phyloP scores from a whole-genome alignment of 2,113 vertebrate genomes.

The Elaphurus davidianus region DNA sequence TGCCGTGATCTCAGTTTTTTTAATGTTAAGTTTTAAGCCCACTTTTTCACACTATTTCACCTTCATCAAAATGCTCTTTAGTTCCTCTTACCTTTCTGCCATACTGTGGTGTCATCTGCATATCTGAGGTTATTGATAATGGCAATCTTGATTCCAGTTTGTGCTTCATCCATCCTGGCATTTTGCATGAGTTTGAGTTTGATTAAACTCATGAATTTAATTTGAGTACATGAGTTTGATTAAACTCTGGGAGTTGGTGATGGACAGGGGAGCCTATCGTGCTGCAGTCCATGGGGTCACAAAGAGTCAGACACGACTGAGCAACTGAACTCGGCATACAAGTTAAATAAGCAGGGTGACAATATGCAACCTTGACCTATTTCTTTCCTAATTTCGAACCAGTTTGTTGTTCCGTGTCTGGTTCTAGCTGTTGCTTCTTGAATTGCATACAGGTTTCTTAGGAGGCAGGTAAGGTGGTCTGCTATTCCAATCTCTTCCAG shows the following conservation, averaged over 20 bases:
- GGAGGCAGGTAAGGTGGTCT: neutral
- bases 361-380: neutral
- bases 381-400: neutral
- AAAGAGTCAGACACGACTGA: neutral
- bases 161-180: neutral
- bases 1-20: neutral
- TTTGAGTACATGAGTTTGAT: neutral
- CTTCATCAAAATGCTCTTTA: neutral
- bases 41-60: neutral
- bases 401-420: neutral
- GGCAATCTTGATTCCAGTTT: neutral
- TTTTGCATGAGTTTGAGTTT: neutral
- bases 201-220: neutral
- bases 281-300: neutral
- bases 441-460: neutral
- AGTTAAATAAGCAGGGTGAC: neutral
- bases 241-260: neutral
- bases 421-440: neutral
- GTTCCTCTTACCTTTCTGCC: neutral
- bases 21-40: neutral
- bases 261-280: neutral
- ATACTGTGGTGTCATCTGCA: neutral
- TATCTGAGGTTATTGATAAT: neutral
- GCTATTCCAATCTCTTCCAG: neutral
- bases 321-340: neutral